Base-by-base conservation (phyloP, 1,140 invertebrate species). In the Sinonovacula constricta region DNA sequence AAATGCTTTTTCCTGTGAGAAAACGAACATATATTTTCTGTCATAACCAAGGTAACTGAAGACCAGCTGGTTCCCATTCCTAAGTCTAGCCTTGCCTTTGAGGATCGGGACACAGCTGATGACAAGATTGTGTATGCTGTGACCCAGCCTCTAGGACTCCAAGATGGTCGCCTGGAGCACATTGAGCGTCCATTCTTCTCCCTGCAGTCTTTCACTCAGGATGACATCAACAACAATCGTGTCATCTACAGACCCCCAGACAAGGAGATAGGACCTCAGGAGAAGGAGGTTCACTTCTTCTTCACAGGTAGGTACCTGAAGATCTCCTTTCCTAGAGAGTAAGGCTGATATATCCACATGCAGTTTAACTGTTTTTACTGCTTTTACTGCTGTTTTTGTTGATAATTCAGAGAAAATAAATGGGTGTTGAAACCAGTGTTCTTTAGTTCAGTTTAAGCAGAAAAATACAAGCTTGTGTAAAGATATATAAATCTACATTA, bases 201-300 rank as follows among this genome's bases (percentile, higher is more conserved):
- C 15, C 57, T 87, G 5, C 54, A 70, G n/a, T 71, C 59, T 33
- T 88, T 88, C 67, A 87, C 85, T 1, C 87, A 88, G 74, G 81
- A 83, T 56, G 87, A 88, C 69, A 80, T 88, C 53, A 84, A 87
- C 71, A 81, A 84, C 33, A 83, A 86, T 39, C 74, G 70, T 22
- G 84, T 88, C 36, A 79, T 87, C 18, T 88, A 88, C 77, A 69
- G 86, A 75, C 85, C 87, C 18, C 87, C 87, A 33, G 54, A 76
- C 12, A 51, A 56, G 15, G 84, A 86, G 18, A 69, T 87, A n/a
- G 86, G 85, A 12, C 65, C 39, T 24, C 56, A 74, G 15, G 66
- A 81, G 24, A 84, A 49, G 36, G 81, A 86, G 49, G 82, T 87
- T 65, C 80, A 54, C 68, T 85, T 87, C 53, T 79, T 34, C 15